Evolutionary conservation across 1,140 invertebrate genomes (phyloP).

Genomic region (Campoletis sonorensis): DNA sequence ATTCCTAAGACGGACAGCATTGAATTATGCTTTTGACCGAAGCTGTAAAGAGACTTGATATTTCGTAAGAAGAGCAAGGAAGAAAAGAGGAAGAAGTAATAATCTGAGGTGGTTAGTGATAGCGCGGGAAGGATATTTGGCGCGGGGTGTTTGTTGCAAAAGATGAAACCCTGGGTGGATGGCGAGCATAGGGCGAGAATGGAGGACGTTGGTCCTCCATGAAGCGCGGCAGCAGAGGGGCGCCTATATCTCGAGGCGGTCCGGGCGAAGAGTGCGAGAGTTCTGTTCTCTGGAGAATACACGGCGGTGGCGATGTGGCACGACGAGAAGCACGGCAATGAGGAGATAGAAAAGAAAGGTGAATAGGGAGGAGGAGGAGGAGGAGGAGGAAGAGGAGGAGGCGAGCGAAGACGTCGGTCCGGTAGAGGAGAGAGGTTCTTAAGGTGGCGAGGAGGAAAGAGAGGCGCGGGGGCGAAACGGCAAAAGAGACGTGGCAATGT

Average conservation of each 20-base stretch:
- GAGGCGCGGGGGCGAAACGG: conserved; percentile 52
- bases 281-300: conserved; percentile 18
- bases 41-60: too few relatives aligned
- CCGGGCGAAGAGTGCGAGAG: conserved; percentile 36
- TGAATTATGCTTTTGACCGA: too few relatives aligned
- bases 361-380: not conserved
- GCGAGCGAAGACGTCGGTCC: conserved; percentile 17
- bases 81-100: not conserved
- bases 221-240: not conserved
- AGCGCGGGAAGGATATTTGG: not conserved
- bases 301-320: not conserved
- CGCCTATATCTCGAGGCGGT: conserved; percentile 27
- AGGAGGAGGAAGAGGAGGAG: not conserved
- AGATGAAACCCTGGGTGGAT: not conserved
- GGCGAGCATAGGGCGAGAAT: not conserved
- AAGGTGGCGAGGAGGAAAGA: conserved; percentile 45
- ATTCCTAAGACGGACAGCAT: not conserved
- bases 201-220: conserved; percentile 34
- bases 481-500: conserved; percentile 39
- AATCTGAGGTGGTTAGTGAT: not conserved
- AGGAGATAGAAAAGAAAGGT: not conserved
- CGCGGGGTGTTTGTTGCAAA: not conserved
- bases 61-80: not conserved
- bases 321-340: not conserved
- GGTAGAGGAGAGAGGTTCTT: conserved; percentile 20